Base-by-base conservation (phyloP, 2,888 invertebrate genomes). In the Leptinotarsa rubiginosa region DNA sequence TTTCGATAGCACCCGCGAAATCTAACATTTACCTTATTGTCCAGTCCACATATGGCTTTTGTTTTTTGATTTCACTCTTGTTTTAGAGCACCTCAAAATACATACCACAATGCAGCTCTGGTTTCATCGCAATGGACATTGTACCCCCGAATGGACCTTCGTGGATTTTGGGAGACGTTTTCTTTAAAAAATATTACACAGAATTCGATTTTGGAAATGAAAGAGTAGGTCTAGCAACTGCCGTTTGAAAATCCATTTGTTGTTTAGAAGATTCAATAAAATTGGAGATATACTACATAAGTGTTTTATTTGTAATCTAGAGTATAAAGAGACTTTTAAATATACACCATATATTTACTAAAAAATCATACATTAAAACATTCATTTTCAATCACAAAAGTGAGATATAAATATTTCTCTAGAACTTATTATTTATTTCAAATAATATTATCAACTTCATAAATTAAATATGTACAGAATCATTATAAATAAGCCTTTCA, bases 121-220 rank as follows among this genome's bases (percentile, higher is more conserved):
- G 98, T 69, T 98, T 99, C 89, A 95, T 97, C 92, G 97, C 97
- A 68, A 92, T 98, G 85, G 98, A 98, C 88, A 93, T 98, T 85
- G 97, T 97, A 72, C 97, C 97, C 75, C 92, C 93, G 86, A 54
- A 41, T 20, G 98, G 97, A 4, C 97, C 97, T n/a, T 90, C 98
- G 79, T 99, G 98, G 98, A 98, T 99, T 88, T 90, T 98, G 75
- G 98, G 98, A 73, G 98, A 98, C 89, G 96, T 98, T 80, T 98
- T 98, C 89, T 96, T 98, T 87, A 97, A 97, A 77, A 93, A 93
- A 85, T 98, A 92, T 89, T 98, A 98, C 90, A 96, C 98, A 0
- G 96, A 96, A 89, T 98, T 98, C 88, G 98, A 98, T 89, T 90
- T 95, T 88, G 93, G 91, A 80, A 95, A 96, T 85, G 91, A 93